Evolutionary conservation across 2,888 invertebrate species (phyloP), one percentile per base, ranked within the genome.

Genomic region (Falcaria lacertinaria): DNA sequence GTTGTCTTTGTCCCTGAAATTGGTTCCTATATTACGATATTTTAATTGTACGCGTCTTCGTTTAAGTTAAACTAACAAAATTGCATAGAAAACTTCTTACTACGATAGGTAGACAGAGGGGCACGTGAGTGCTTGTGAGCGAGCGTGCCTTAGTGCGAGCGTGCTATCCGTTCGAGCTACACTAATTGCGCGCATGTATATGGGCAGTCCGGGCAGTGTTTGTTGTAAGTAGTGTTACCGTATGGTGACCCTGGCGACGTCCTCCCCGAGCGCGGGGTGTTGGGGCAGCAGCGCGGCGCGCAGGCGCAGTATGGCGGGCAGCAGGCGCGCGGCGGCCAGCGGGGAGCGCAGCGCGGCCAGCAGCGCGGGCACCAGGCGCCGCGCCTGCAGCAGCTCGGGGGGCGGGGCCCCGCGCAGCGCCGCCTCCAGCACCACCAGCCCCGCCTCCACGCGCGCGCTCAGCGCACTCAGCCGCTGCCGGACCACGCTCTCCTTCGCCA

Each of bases 401-500:
- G 83, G 68, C 66, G 91, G 90, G 8, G 92, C 92, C 35, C 72
- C 72, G 19, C 82, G 78, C 35, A 47, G 54, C 44, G 90, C 88
- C 6, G 90, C 68, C 0, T 94, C 81, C 37, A 95, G 73, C 35
- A 95, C 64, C 1, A 64, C 62, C 55, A 70, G 69, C 5, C 69
- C 78, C 8, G 47, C 44, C 55, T 67, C 73, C 52, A 83, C 81
- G 50, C 74, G 74, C 2, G 32, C 17, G 64, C 80, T 67, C 46
- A 86, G 48, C 67, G 83, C 85, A 4, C 90, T 89, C 22, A 98
- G 79, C 54, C 92, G 91, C 34, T 92, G 90, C 52, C 97, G 91
- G 47, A 97, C 95, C 0, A 91, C 91, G 50, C 92, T 91, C 74
- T 99, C 99, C 64, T 97, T 97, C 17, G 94, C 93, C 15, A 94